These are phyloP conservation scores for Spilosoma lubricipeda DNA, from an alignment of 2,888 invertebrate species.

Conservation along the genomic window DNA sequence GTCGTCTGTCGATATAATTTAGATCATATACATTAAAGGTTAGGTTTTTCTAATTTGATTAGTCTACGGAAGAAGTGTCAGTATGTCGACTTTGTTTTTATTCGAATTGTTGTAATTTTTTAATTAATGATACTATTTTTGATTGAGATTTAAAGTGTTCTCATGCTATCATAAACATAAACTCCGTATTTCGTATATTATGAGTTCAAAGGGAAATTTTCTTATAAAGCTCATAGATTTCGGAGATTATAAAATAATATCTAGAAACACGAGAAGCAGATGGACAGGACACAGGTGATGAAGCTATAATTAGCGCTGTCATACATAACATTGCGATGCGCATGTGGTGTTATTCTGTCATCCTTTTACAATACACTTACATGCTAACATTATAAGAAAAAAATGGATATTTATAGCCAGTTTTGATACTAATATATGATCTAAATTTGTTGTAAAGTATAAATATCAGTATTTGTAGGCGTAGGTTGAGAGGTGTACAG, in stretches of 20 bases:
- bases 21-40: not conserved
- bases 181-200: not conserved
- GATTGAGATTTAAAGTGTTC: not conserved
- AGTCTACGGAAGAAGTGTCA: no score
- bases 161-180: not conserved
- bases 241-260: conserved; percentile 33
- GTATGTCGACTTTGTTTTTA: no score
- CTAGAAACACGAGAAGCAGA: conserved; percentile 34
- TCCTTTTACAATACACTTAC: conserved; percentile 14
- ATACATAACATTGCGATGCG: conserved; percentile 30
- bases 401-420: not conserved
- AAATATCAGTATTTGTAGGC: not conserved
- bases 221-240: not conserved
- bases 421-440: not conserved
- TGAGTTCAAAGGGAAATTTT: not conserved
- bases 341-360: conserved; percentile 11
- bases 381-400: conserved; percentile 11
- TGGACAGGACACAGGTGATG: conserved; percentile 30
- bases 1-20: not conserved
- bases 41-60: not conserved
- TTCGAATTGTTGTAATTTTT: no score
- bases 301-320: conserved; percentile 50
- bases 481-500: not conserved
- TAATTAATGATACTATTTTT: no score
- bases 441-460: not conserved